Conservation (phyloP, 2,888 invertebrate species). For the Disparrhopalites patrizii region DNA sequence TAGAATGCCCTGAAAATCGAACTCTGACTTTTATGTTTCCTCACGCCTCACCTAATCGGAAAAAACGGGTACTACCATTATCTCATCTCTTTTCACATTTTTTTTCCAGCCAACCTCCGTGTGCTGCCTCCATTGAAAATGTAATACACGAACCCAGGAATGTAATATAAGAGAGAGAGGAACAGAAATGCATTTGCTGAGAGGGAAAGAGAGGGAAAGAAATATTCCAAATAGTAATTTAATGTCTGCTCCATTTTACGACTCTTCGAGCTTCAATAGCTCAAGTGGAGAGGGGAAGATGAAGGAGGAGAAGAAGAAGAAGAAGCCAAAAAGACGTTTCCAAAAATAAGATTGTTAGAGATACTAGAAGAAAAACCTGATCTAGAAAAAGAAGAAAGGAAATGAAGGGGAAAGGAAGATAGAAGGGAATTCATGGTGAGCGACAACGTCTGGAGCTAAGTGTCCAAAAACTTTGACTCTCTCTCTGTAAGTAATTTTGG, state of each 20-base stretch:
- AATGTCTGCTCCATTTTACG: constrained; percentile 21
- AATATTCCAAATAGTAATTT: constrained; percentile 14
- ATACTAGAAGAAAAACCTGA: background rate
- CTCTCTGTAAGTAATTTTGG: too few species aligned
- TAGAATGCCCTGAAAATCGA: constrained; percentile 18
- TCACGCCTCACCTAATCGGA: constrained; percentile 29
- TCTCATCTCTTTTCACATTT: constrained; percentile 1
- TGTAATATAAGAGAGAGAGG: too few species aligned
- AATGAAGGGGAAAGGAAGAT: constrained; percentile 4
- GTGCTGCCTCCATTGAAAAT: background rate
- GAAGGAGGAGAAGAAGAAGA: constrained; percentile 1
- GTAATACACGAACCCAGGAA: too few species aligned
- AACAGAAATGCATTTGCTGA: too few species aligned
- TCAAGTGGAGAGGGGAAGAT: background rate
- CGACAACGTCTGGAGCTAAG: constrained; percentile 23
- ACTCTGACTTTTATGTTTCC: constrained; percentile 29
- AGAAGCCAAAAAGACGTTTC: too few species aligned
- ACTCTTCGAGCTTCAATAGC: constrained; percentile 12
- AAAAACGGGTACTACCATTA: constrained; percentile 8
- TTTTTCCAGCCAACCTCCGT: background rate
- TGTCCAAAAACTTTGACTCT: constrained; percentile 11
- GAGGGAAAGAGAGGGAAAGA: background rate
- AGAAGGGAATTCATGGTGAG: constrained; percentile 8
- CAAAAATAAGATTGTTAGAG: background rate
- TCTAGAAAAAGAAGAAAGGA: background rate